A percentile compares a stretch with the other conserved stretches of the same genome.
phyloP scores from a whole-genome alignment of 2,888 invertebrate genomes.

The Agapostemon virescens region DNA sequence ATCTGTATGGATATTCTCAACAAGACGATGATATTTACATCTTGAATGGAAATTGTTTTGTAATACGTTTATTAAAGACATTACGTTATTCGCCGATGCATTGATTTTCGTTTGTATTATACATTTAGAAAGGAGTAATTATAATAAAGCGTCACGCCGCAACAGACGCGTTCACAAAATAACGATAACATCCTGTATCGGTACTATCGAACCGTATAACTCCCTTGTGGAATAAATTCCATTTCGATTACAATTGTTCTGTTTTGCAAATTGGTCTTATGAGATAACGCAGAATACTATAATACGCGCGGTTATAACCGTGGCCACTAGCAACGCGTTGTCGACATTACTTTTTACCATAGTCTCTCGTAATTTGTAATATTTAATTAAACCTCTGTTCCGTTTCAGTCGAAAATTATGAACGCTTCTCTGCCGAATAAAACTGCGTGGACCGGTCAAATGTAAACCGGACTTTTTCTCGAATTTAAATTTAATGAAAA shows the following conservation, averaged over 20 bases:
- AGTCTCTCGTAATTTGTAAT: neutral
- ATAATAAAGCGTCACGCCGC: constrained; percentile 29
- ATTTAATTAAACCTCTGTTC: neutral
- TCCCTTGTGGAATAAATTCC: constrained; percentile 49
- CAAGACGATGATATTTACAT: too few relatives aligned
- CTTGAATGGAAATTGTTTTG: neutral
- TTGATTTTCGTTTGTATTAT: constrained; percentile 7
- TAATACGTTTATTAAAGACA: neutral
- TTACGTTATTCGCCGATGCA: constrained; percentile 8
- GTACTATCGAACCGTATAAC: constrained; percentile 35
- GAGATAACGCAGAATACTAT: constrained; percentile 42
- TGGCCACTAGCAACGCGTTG: neutral
- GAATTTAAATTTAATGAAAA: neutral
- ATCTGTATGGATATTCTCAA: neutral
- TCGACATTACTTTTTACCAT: neutral
- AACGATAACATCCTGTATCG: constrained; percentile 21
- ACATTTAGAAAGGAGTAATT: constrained; percentile 28
- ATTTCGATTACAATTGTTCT: constrained; percentile 48
- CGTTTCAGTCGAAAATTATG: neutral
- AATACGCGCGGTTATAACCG: constrained; percentile 22
- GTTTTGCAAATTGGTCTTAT: constrained; percentile 52
- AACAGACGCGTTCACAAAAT: constrained; percentile 16
- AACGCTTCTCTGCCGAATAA: neutral
- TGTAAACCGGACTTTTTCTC: neutral
- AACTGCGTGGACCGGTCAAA: neutral